phyloP scores from a whole-genome alignment of 1,140 invertebrate species.

The Zaprionus nigranus region DNA sequence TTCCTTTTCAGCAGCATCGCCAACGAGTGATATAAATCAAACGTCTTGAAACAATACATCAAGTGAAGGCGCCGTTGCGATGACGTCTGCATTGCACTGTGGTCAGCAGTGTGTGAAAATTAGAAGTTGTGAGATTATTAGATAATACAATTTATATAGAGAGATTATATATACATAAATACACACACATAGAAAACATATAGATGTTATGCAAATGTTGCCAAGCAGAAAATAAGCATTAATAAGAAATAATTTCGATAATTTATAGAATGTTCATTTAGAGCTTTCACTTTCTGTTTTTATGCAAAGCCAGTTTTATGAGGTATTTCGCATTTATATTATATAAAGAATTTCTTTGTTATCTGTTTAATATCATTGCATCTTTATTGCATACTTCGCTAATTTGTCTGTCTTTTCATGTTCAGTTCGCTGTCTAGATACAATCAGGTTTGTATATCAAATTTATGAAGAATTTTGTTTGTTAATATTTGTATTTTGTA shows the following conservation, averaged over 20 bases:
- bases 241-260: neutral
- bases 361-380: no score
- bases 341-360: no score
- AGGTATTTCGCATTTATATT: no score
- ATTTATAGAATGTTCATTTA: neutral
- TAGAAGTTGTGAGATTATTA: neutral
- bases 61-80: constrained; percentile 53
- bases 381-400: no score
- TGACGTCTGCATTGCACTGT: constrained; percentile 28
- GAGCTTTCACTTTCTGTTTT: neutral
- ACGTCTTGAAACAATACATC: constrained; percentile 74
- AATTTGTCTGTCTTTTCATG: no score
- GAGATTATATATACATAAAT: neutral
- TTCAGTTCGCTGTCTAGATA: no score
- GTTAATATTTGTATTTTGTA: no score
- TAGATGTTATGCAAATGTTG: neutral
- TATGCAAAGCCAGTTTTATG: no score
- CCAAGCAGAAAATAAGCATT: neutral
- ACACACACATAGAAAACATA: neutral
- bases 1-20: constrained; percentile 11
- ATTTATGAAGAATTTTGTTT: no score
- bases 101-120: constrained; percentile 9
- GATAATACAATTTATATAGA: neutral
- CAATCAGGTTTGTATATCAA: no score
- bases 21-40: constrained; percentile 73